A percentile compares a stretch with the other conserved stretches of the same genome.
Conservation (phyloP, 2,113 vertebrate species). For the Amphiprion percula region DNA sequence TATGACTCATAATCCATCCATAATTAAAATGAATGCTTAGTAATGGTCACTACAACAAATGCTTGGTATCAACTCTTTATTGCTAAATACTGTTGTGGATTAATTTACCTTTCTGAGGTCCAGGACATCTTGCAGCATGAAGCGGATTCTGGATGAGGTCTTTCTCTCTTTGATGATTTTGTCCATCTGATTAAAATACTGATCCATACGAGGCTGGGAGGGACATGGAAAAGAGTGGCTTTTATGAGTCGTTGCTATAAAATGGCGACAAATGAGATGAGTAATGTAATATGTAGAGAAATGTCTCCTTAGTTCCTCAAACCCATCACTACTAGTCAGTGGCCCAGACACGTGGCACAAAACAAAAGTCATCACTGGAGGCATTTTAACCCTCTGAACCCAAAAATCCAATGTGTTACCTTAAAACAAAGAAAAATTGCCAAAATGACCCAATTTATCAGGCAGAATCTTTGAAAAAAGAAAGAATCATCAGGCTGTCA, state of each 20-base stretch:
- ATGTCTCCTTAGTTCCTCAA: constrained; percentile 46
- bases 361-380: constrained; percentile 32
- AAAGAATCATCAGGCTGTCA: no score
- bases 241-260: constrained; percentile 6
- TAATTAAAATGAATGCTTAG: no score
- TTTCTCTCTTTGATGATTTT: constrained; percentile 98
- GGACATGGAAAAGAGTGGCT: neutral
- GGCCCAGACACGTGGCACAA: constrained; percentile 62
- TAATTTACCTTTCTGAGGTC: constrained; percentile 90
- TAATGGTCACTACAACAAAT: neutral
- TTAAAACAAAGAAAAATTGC: no score
- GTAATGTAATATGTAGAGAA: neutral
- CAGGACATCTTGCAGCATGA: constrained; percentile 97
- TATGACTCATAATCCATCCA: no score
- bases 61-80: neutral
- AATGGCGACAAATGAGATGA: neutral
- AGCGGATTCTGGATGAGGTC: constrained; percentile 96
- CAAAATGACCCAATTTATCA: no score
- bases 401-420: no score
- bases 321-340: constrained; percentile 55
- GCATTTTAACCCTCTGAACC: neutral
- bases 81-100: neutral
- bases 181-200: constrained; percentile 98
- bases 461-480: no score
- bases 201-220: constrained; percentile 95